Evolutionary conservation across 1,140 invertebrate species (phyloP).

Genomic region (Drosophila sproati): DNA sequence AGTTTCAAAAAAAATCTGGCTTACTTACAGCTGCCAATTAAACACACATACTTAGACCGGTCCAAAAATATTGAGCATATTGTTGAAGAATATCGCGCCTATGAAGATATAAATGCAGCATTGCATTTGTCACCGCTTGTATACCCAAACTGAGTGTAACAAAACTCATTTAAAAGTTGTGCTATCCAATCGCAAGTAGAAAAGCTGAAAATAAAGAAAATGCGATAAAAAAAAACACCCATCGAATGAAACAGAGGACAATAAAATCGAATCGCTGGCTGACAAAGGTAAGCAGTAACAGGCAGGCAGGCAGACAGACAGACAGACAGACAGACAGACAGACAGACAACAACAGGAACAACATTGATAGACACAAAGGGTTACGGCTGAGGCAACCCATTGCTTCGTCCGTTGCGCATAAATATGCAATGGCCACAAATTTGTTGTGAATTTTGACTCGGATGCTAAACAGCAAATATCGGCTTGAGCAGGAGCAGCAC

Average conservation of each 20-base stretch:
- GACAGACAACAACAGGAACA: slow-evolving; percentile 12
- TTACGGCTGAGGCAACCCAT: neutral
- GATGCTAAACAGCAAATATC: slow-evolving; percentile 19
- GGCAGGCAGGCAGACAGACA: too few relatives aligned
- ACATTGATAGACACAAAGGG: slow-evolving; percentile 5
- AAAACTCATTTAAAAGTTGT: slow-evolving; percentile 3
- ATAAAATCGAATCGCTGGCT: slow-evolving; percentile 37
- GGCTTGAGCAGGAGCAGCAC: slow-evolving; percentile 2
- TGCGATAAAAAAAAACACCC: neutral
- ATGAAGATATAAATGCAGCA: neutral
- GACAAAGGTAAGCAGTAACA: slow-evolving; percentile 30
- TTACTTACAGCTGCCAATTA: neutral
- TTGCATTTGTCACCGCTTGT: neutral
- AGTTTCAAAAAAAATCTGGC: too few relatives aligned
- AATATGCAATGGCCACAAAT: slow-evolving; percentile 54
- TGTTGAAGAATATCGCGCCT: too few relatives aligned
- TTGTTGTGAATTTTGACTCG: slow-evolving; percentile 40
- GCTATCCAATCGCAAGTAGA: slow-evolving; percentile 2
- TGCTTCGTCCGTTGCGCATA: slow-evolving; percentile 7
- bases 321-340: too few relatives aligned
- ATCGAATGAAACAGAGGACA: slow-evolving; percentile 7
- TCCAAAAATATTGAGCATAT: neutral
- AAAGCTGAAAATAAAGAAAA: neutral
- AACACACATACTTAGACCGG: neutral
- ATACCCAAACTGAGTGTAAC: neutral